phyloP scores from a whole-genome alignment of 2,797 vertebrate species.

The Selene dorsalis region DNA sequence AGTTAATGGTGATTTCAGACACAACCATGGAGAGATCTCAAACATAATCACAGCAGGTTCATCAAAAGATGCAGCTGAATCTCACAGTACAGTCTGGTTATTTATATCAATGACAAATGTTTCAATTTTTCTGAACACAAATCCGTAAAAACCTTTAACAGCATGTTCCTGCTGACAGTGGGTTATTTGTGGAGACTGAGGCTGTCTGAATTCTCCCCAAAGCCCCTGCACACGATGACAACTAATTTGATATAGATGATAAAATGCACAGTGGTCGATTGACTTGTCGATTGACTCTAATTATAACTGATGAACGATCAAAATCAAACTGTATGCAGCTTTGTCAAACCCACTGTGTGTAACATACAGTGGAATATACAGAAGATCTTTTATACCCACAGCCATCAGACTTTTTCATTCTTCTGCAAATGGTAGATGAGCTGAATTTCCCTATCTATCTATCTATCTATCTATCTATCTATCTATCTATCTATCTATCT shows the following conservation, averaged over 20 bases:
- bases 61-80: not conserved
- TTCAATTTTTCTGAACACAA: not conserved
- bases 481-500: no score
- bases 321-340: not conserved
- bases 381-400: no score
- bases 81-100: not conserved
- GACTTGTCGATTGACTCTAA: no score
- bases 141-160: not conserved
- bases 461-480: no score
- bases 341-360: not conserved
- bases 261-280: not conserved
- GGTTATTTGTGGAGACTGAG: not conserved
- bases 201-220: not conserved
- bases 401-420: no score
- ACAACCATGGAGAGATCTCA: not conserved
- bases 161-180: not conserved
- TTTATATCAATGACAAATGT: not conserved
- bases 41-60: constrained; percentile 12
- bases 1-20: not conserved
- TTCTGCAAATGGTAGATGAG: no score
- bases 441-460: no score
- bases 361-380: no score
- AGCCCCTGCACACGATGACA: not conserved
- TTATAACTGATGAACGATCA: not conserved
- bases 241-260: fast-evolving